Base-by-base conservation (phyloP, 2,113 vertebrate genomes). In the Oxyura jamaicensis region DNA sequence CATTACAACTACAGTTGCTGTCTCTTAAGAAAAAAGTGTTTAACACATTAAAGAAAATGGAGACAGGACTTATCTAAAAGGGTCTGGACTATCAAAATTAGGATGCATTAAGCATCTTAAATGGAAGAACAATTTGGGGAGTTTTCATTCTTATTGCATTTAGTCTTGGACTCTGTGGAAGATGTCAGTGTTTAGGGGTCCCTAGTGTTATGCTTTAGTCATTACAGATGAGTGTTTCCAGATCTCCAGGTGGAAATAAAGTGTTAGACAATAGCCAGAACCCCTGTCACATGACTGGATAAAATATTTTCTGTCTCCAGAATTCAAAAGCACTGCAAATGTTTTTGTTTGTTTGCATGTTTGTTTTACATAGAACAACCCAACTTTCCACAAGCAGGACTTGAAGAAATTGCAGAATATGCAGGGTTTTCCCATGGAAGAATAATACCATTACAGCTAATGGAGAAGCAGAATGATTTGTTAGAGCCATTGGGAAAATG, bases 331-430 rank as follows among this genome's bases (percentile, higher is more conserved):
- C 3, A 12, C 53, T 80, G 13, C 9, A 88, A 71, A 77, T 36
- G 4, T 18, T 31, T 56, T 18, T 29, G 9, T 29, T 55, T 55
- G 46, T 48, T 48, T 48, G 46, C 5, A 48, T 48, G 46, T 21
- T 55, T 55, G 15, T 55, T 56, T 56, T 56, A 56, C 15, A 31
- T 56, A 25, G 42, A 67, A 86, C 35, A 86, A 20, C 7, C 22
- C 25, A 65, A 48, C 35, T 82, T 93, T 91, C 65, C 83, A 89
- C 7, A 65, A 60, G 65, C 79, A 86, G 68, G 41, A 77, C 69
- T 91, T 91, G 87, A 69, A 85, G 69, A 91, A 93, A 41, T 87
- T 92, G 36, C 26, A 92, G 87, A 95, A 94, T 79, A 89, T 29
- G 25, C 53, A 31, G 29, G 11, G 29, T 82, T 92, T 83, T 93